Evolutionary conservation across 2,888 invertebrate species (phyloP), one percentile per base, ranked within the genome.

Genomic region (Ceraclea dissimilis): DNA sequence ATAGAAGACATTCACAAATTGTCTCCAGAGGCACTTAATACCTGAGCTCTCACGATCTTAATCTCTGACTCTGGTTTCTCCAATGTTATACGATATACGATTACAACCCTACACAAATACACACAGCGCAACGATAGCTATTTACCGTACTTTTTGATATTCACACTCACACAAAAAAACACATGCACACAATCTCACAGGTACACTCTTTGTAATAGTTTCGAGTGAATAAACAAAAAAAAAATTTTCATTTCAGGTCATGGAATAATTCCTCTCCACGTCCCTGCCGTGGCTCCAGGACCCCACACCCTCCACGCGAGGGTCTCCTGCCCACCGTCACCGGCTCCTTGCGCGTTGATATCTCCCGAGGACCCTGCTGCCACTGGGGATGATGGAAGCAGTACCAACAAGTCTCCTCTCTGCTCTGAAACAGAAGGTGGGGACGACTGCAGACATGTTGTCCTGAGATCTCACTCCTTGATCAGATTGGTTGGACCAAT

Each of bases 401-500:
- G 19, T 13, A 21, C n/a, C 18, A 26, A 10, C 22, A n/a, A 49
- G 6, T 22, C 21, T 2, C 2, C 72, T 83, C 4, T 82, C 82
- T 64, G 82, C 82, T 1, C 72, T 79, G 0, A 80, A 83, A 0
- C 62, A 64, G 52, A 63, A 65, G 58, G 52, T 34, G 51, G 50
- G 18, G 54, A 63, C 64, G 54, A 64, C 63, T 50, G 56, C 39
- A 58, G 53, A 10, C 51, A 51, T 22, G 33, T 16, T 13, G 58
- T 55, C 0, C 73, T 82, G 6, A 79, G 79, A 68, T 81, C 80
- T 61, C 79, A 80, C 64, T 81, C 82, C 59, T 74, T 80, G 63
- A 79, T 84, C 66, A 72, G 79, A 47, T 72, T 84, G n/a, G 75
- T 82, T 16, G 83, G 83, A 0, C 79, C 82, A 0, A 82, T 84